A percentile compares a stretch with the other conserved stretches of the same genome.
Conservation (phyloP, 1,140 invertebrate species). For the Adoxophyes honmai region DNA sequence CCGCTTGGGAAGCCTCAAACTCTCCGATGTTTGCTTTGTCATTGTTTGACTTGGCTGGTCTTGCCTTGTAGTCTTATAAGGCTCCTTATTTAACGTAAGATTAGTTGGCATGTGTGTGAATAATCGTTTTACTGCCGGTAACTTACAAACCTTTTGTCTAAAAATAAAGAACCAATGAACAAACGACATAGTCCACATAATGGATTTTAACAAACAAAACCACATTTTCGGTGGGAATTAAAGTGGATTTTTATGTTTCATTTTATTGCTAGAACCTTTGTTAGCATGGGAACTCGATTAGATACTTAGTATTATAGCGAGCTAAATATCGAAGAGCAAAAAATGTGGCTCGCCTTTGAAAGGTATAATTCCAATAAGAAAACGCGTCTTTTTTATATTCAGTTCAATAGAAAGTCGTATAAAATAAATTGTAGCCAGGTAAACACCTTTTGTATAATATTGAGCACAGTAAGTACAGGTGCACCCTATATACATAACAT, state of each 20-base stretch:
- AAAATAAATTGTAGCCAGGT: neutral
- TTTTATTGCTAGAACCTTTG: neutral
- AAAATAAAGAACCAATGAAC: slow-evolving; percentile 1
- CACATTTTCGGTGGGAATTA: neutral
- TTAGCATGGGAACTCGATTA: neutral
- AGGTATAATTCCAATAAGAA: too few relatives aligned
- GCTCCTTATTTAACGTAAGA: slow-evolving; percentile 4
- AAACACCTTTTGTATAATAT: slow-evolving; percentile 18
- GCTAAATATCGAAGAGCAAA: too few relatives aligned
- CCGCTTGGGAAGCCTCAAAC: neutral
- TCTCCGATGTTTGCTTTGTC: neutral
- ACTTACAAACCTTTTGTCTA: neutral
- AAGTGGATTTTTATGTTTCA: neutral
- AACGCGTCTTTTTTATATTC: too few relatives aligned
- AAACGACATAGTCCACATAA: neutral
- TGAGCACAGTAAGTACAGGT: slow-evolving; percentile 17
- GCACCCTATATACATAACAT: slow-evolving; percentile 16
- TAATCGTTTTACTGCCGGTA: too few relatives aligned
- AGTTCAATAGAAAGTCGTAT: neutral
- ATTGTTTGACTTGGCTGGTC: neutral
- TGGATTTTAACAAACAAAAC: neutral
- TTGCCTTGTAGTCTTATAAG: neutral
- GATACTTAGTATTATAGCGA: neutral
- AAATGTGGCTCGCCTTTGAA: too few relatives aligned
- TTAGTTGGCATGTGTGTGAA: too few relatives aligned